phyloP scores from a whole-genome alignment of 2,113 vertebrate species.

The Scophthalmus maximus region DNA sequence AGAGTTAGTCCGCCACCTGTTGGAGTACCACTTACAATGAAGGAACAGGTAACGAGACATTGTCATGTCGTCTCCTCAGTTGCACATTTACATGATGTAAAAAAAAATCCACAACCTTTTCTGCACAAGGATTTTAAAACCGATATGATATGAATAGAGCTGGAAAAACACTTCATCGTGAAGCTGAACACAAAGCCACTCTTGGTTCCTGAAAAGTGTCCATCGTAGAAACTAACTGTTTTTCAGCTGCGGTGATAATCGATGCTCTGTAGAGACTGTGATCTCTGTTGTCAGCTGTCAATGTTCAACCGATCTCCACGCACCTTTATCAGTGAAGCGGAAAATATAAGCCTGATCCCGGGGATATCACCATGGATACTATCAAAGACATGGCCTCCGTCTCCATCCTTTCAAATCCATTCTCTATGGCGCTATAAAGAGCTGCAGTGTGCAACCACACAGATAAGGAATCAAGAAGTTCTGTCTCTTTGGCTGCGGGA shows the following conservation, averaged over 20 bases:
- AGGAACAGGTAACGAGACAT: background rate
- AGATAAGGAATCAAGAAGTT: constrained; percentile 7
- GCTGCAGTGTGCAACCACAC: background rate
- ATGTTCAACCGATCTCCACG: constrained; percentile 6
- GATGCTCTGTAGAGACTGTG: background rate
- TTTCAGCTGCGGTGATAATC: background rate
- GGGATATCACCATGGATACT: constrained; percentile 36
- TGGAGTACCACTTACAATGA: no score
- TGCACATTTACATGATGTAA: background rate
- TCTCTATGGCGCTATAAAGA: constrained; percentile 14
- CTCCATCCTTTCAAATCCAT: constrained; percentile 26
- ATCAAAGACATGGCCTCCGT: constrained; percentile 17
- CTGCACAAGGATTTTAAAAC: background rate
- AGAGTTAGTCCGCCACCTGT: no score
- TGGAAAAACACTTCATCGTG: background rate
- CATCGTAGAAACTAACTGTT: background rate
- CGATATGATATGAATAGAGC: background rate
- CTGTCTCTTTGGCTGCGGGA: background rate
- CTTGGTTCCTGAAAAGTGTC: background rate
- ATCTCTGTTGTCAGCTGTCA: constrained; percentile 10
- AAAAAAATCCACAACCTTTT: background rate
- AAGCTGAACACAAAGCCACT: background rate
- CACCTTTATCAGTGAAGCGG: constrained; percentile 13
- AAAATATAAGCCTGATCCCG: constrained; percentile 9
- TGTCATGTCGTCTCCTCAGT: background rate